These are phyloP conservation scores for Myiagra hebetior DNA, from an alignment of 2,113 vertebrate genomes.

Conservation along the genomic window DNA sequence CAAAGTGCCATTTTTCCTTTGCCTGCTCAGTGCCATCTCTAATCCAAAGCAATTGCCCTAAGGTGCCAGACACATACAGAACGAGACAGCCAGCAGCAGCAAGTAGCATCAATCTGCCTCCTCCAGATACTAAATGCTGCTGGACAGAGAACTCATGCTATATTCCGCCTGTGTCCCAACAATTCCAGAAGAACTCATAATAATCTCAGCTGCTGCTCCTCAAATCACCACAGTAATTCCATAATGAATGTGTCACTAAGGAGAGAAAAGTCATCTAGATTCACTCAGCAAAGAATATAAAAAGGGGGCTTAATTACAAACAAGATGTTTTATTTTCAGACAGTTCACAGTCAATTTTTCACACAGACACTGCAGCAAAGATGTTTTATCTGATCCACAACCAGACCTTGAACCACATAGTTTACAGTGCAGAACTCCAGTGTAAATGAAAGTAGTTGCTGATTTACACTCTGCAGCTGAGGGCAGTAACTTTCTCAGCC, in stretches of 20 bases:
- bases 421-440: neutral
- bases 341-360: neutral
- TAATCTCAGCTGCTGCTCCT: neutral
- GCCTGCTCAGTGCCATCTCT: neutral
- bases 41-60: slow-evolving; percentile 14
- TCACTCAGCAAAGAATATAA: neutral
- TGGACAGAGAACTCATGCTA: neutral
- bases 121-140: neutral
- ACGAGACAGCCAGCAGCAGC: neutral
- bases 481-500: neutral
- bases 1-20: neutral
- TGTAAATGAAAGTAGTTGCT: neutral
- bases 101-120: slow-evolving; percentile 3
- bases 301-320: neutral
- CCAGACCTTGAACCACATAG: neutral
- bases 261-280: neutral
- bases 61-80: neutral
- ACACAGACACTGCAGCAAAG: rapidly evolving
- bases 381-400: neutral
- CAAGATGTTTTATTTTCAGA: neutral
- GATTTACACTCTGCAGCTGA: neutral
- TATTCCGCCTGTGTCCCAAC: neutral
- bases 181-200: neutral
- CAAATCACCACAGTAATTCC: neutral
- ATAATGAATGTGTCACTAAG: neutral